Evolutionary conservation across 2,113 vertebrate genomes (phyloP).

Genomic region (Microcebus ravelobensis): DNA sequence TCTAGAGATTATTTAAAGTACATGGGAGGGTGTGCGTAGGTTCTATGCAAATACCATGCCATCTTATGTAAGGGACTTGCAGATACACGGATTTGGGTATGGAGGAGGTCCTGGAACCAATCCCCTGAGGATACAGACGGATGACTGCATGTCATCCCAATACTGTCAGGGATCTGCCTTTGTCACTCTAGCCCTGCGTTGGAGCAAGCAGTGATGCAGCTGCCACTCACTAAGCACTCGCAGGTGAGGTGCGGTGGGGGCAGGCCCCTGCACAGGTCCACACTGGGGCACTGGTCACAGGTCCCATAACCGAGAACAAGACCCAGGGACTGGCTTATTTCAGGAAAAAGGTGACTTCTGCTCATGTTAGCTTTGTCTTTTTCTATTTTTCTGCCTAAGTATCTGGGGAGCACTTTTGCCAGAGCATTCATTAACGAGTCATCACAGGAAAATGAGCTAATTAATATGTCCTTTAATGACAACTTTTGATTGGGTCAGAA

Average conservation of each 20-base stretch:
- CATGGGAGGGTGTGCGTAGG: not conserved
- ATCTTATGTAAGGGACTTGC: not conserved
- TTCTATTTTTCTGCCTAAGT: not conserved
- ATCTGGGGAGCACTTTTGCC: not conserved
- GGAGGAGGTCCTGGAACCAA: not conserved
- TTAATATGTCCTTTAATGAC: slow-evolving; percentile 41
- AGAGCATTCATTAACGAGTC: slow-evolving; percentile 5
- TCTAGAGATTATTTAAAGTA: not conserved
- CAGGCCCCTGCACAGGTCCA: rapidly evolving
- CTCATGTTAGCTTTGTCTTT: not conserved
- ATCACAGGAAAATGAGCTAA: slow-evolving; percentile 45
- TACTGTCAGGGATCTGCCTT: not conserved
- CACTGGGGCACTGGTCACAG: not conserved
- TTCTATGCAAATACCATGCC: not conserved
- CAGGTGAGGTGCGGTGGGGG: not conserved
- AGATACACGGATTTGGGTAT: not conserved
- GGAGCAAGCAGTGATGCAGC: not conserved
- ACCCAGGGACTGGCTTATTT: not conserved
- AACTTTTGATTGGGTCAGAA: slow-evolving; percentile 13
- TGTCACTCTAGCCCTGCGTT: not conserved
- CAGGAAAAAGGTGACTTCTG: not conserved
- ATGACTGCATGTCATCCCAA: not conserved
- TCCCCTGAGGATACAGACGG: not conserved
- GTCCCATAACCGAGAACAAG: not conserved
- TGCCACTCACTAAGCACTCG: not conserved